Percentiles rank a stretch among this genome's conserved stretches.
Conservation (phyloP, 2,888 invertebrate genomes). For the Ornithoptera priamus region DNA sequence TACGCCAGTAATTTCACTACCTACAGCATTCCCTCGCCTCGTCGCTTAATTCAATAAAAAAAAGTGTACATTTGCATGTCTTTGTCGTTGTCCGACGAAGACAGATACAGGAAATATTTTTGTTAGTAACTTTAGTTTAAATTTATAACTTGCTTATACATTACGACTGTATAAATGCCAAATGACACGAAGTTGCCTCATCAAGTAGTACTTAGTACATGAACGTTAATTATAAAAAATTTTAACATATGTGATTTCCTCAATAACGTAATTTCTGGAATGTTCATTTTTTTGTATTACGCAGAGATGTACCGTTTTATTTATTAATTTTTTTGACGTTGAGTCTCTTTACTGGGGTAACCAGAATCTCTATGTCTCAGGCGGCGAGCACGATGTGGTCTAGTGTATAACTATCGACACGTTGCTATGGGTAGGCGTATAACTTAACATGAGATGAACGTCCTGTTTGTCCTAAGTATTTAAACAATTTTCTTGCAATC, state of each 20-base stretch:
- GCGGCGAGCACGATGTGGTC: too few relatives aligned
- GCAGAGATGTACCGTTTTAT: too few relatives aligned
- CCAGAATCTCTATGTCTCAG: too few relatives aligned
- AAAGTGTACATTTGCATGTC: not conserved
- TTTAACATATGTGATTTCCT: slow-evolving; percentile 23
- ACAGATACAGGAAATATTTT: slow-evolving; percentile 51
- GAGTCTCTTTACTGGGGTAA: too few relatives aligned
- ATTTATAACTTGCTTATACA: slow-evolving; percentile 30
- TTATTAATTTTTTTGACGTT: too few relatives aligned
- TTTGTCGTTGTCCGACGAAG: slow-evolving; percentile 39
- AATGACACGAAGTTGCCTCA: slow-evolving; percentile 17
- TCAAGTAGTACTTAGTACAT: slow-evolving; percentile 23
- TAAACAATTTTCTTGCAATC: not conserved
- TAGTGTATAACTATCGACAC: too few relatives aligned
- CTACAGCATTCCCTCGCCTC: too few relatives aligned
- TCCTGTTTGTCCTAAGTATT: not conserved
- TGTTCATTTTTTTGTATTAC: not conserved
- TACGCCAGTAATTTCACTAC: too few relatives aligned
- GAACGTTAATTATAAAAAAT: slow-evolving; percentile 24
- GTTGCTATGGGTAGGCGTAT: too few relatives aligned
- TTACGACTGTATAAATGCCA: slow-evolving; percentile 34
- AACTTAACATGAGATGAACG: too few relatives aligned
- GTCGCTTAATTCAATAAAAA: too few relatives aligned
- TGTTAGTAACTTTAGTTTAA: slow-evolving; percentile 39
- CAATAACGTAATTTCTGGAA: slow-evolving; percentile 4